Conservation (phyloP, 2,888 invertebrate genomes). For the Apotomis betuletana region DNA sequence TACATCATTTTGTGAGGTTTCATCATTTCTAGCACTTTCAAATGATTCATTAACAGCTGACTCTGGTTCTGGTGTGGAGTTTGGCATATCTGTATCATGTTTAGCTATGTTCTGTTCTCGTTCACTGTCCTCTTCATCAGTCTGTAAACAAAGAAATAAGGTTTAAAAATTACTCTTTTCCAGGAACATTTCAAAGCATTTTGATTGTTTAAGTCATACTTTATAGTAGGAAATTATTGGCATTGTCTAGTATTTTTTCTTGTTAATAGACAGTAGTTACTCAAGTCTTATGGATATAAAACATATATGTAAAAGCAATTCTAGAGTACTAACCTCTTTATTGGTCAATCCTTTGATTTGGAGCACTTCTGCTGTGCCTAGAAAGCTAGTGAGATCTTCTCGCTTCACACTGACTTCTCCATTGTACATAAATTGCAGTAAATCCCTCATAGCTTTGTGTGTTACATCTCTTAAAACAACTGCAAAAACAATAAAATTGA, state of each 20-base stretch:
- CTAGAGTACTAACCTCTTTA: slow-evolving; percentile 68
- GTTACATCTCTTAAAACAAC: slow-evolving; percentile 89
- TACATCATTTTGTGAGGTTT: slow-evolving; percentile 62
- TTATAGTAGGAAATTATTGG: too few species aligned
- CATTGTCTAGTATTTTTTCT: too few species aligned
- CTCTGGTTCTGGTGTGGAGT: slow-evolving; percentile 64
- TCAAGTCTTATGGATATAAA: too few species aligned
- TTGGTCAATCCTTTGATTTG: slow-evolving; percentile 89
- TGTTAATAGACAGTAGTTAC: too few species aligned
- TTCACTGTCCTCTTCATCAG: slow-evolving; percentile 72
- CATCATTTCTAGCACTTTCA: slow-evolving; percentile 60
- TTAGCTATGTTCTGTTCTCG: slow-evolving; percentile 69
- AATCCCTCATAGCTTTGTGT: slow-evolving; percentile 87
- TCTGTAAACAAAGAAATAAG: slow-evolving; percentile 56
- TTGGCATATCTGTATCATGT: slow-evolving; percentile 60
- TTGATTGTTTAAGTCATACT: too few species aligned
- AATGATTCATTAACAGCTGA: slow-evolving; percentile 65
- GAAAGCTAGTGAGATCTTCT: slow-evolving; percentile 88
- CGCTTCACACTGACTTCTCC: slow-evolving; percentile 89
- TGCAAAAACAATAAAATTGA: slow-evolving; percentile 51
- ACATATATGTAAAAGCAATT: not conserved
- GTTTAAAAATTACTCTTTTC: too few species aligned
- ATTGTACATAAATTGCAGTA: slow-evolving; percentile 90
- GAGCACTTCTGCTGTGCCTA: slow-evolving; percentile 88
- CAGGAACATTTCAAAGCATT: too few species aligned